phyloP scores from a whole-genome alignment of 1,140 invertebrate species.

The Aradophagus sp. region DNA sequence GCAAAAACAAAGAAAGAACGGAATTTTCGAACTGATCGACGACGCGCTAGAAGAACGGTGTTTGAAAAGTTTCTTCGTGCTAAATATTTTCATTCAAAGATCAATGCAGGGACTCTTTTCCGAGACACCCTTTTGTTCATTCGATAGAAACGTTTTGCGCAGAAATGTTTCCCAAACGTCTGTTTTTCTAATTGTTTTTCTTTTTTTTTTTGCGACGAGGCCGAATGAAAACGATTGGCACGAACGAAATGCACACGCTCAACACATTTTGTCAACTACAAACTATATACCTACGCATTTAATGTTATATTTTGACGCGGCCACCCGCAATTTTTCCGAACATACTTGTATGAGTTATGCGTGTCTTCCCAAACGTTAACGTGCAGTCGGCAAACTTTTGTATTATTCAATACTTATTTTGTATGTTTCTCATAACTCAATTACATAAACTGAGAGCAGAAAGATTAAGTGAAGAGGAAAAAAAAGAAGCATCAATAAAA shows the following conservation, averaged over 20 bases:
- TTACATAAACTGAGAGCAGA: constrained; percentile 42
- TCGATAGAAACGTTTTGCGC: too few species aligned
- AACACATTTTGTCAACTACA: constrained; percentile 24
- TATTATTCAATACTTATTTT: constrained; percentile 62
- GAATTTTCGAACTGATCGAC: too few species aligned
- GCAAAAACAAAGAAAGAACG: too few species aligned
- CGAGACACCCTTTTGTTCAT: too few species aligned
- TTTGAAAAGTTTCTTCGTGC: too few species aligned
- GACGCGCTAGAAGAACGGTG: too few species aligned
- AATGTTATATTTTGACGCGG: constrained; percentile 27
- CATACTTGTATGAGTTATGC: constrained; percentile 58
- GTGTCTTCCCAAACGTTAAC: constrained; percentile 59
- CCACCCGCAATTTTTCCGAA: constrained; percentile 55
- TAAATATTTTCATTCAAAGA: too few species aligned
- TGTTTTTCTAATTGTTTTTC: too few species aligned
- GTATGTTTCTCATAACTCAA: constrained; percentile 62
- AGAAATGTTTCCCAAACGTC: too few species aligned
- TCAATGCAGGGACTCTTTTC: too few species aligned
- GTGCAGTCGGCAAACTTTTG: constrained; percentile 60
- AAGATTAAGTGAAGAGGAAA: constrained; percentile 34
- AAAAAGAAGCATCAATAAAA: constrained; percentile 17
- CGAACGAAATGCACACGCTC: constrained; percentile 32
- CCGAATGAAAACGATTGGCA: too few species aligned
- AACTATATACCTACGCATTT: constrained; percentile 19
- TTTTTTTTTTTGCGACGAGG: too few species aligned